Conservation (phyloP, 2,797 vertebrate species). For the Periophthalmus magnuspinnatus region DNA sequence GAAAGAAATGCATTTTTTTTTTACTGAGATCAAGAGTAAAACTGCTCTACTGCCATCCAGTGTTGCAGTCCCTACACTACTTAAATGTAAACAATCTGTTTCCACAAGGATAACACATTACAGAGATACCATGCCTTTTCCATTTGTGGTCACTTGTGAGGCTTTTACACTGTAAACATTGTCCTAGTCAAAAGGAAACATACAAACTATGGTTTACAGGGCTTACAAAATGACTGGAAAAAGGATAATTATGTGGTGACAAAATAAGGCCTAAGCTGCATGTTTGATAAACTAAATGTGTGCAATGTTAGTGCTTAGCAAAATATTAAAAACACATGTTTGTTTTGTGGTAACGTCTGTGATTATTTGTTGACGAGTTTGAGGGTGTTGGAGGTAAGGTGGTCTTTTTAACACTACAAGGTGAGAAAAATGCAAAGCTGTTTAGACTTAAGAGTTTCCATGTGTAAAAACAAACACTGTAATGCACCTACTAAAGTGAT, state of each 20-base stretch:
- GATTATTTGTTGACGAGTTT: slow-evolving; percentile 22
- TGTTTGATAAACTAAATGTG: slow-evolving; percentile 23
- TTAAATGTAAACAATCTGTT: slow-evolving; percentile 31
- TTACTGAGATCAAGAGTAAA: slow-evolving; percentile 24
- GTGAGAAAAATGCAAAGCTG: slow-evolving; percentile 36
- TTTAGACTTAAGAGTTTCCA: slow-evolving; percentile 38
- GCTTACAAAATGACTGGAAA: slow-evolving; percentile 28
- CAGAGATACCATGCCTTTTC: slow-evolving; percentile 57
- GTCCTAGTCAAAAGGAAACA: slow-evolving; percentile 61
- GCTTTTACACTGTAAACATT: slow-evolving; percentile 73
- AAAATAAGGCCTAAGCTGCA: slow-evolving; percentile 15
- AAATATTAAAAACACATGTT: slow-evolving; percentile 31
- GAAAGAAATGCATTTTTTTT: slow-evolving; percentile 4
- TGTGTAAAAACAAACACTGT: slow-evolving; percentile 41
- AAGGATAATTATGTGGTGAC: slow-evolving; percentile 12
- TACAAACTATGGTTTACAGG: slow-evolving; percentile 32
- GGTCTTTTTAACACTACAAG: slow-evolving; percentile 23
- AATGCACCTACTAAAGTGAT: background rate
- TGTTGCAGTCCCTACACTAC: slow-evolving; percentile 45
- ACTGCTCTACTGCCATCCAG: slow-evolving; percentile 73
- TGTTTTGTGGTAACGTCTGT: background rate
- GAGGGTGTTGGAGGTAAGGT: slow-evolving; percentile 1
- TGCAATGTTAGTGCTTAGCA: slow-evolving; percentile 4
- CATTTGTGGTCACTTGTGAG: slow-evolving; percentile 70
- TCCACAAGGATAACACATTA: slow-evolving; percentile 67